Evolutionary conservation across 2,797 vertebrate species (phyloP).

Genomic region (Sebastes nivosus): DNA sequence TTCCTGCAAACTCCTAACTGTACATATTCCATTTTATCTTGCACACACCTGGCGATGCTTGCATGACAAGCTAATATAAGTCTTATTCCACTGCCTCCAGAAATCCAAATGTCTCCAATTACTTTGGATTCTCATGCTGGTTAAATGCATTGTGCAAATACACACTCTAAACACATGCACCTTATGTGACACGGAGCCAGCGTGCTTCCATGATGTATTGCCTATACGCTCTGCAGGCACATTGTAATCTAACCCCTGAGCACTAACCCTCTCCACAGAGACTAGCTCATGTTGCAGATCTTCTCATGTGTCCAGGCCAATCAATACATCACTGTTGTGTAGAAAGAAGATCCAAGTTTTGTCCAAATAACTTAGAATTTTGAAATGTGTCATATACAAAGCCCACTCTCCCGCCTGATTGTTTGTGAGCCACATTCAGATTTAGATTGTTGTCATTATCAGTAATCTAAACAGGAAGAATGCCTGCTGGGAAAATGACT

Average conservation of each 20-base stretch:
- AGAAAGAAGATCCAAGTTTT: background rate
- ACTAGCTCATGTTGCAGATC: constrained; percentile 18
- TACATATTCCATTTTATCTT: constrained; percentile 48
- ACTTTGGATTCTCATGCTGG: constrained; percentile 12
- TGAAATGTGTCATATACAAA: background rate
- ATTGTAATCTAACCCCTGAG: constrained; percentile 1
- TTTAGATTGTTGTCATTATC: background rate
- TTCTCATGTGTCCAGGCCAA: constrained; percentile 1
- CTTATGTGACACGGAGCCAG: constrained; percentile 21
- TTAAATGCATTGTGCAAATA: constrained; percentile 24
- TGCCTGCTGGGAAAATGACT: constrained; percentile 3
- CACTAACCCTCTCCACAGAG: constrained; percentile 13
- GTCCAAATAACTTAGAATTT: background rate
- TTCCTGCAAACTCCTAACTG: constrained; percentile 23
- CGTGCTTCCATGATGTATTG: constrained; percentile 51
- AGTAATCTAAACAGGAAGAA: background rate
- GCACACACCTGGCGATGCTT: constrained; percentile 35
- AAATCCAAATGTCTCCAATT: constrained; percentile 42
- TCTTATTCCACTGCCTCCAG: constrained; percentile 20
- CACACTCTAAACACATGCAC: constrained; percentile 36
- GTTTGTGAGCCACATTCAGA: background rate
- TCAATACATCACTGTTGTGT: constrained; percentile 2
- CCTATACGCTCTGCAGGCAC: constrained; percentile 16
- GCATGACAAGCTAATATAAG: constrained; percentile 45
- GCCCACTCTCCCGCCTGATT: background rate